Percentiles rank a stretch among this genome's conserved stretches.
Evolutionary conservation across 2,888 invertebrate genomes (phyloP).

Genomic region (Drosophila birchii): DNA sequence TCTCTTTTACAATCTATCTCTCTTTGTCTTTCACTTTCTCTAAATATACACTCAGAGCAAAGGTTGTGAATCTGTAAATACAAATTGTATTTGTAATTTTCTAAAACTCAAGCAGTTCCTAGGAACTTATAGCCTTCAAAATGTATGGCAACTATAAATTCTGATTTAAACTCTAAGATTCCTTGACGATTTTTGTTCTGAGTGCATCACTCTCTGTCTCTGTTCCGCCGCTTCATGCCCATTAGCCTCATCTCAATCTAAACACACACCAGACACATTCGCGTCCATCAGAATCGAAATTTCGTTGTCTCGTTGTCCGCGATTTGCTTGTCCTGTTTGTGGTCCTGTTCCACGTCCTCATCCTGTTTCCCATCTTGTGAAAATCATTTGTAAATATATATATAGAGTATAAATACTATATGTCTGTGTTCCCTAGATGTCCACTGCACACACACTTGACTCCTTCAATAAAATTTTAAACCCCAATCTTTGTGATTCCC

Average conservation of each 20-base stretch:
- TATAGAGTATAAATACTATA: background rate
- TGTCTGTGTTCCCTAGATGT: conserved; percentile 26
- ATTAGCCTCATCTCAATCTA: conserved; percentile 39
- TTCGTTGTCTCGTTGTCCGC: conserved; percentile 34
- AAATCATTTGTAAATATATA: conserved; percentile 36
- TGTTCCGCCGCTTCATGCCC: conserved; percentile 25
- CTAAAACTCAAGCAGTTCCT: background rate
- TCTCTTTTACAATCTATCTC: conserved; percentile 18
- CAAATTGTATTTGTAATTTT: background rate
- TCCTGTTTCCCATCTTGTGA: background rate
- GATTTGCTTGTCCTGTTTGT: conserved; percentile 10
- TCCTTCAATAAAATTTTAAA: conserved; percentile 28
- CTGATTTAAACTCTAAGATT: no score
- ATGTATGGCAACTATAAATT: background rate
- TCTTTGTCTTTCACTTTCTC: conserved; percentile 15
- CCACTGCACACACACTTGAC: conserved; percentile 46
- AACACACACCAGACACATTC: conserved; percentile 18
- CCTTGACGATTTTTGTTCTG: background rate
- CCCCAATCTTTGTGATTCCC: conserved; percentile 20
- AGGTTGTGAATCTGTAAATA: background rate
- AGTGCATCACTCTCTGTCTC: conserved; percentile 13
- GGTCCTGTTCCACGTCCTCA: background rate
- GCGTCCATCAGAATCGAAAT: conserved; percentile 34
- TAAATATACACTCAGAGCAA: background rate
- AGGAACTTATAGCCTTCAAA: background rate